These are phyloP conservation scores for Synanthedon formicaeformis DNA, from an alignment of 2,888 invertebrate genomes.

Conservation along the genomic window DNA sequence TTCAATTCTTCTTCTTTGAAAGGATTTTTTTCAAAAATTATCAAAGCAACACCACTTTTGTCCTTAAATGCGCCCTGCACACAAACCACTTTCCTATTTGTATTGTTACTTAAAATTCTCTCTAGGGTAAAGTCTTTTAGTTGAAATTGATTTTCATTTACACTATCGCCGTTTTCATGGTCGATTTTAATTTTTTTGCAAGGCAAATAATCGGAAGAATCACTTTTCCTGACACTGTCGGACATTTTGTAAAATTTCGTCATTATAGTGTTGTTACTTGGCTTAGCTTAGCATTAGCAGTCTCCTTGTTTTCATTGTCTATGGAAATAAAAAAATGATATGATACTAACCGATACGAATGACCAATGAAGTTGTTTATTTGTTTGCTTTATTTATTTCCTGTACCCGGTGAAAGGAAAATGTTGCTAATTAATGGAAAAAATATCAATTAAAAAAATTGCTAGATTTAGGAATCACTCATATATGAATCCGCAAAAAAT, in stretches of 20 bases:
- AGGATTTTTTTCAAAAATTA: constrained; percentile 85
- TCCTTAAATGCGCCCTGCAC: constrained; percentile 77
- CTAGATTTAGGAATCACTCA: too few relatives aligned
- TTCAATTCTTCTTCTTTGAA: constrained; percentile 76
- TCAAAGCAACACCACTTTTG: constrained; percentile 74
- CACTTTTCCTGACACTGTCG: constrained; percentile 46
- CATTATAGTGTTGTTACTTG: too few relatives aligned
- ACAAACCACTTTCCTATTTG: constrained; percentile 77
- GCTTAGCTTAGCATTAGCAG: too few relatives aligned
- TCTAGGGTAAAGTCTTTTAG: constrained; percentile 76
- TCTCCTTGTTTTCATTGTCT: too few relatives aligned
- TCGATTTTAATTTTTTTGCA: constrained; percentile 56
- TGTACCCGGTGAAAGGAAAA: too few relatives aligned
- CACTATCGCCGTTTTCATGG: constrained; percentile 42
- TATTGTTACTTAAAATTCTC: constrained; percentile 78
- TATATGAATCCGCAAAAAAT: too few relatives aligned
- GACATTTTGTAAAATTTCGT: constrained; percentile 44
- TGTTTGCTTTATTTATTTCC: too few relatives aligned
- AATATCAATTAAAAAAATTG: too few relatives aligned
- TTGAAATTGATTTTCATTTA: constrained; percentile 40
- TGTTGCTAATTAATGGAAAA: too few relatives aligned
- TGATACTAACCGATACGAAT: too few relatives aligned
- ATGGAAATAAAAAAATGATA: too few relatives aligned
- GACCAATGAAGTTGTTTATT: too few relatives aligned
- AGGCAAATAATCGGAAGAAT: constrained; percentile 32